These are phyloP conservation scores for Scophthalmus maximus DNA, from an alignment of 2,113 vertebrate species.

Conservation along the genomic window DNA sequence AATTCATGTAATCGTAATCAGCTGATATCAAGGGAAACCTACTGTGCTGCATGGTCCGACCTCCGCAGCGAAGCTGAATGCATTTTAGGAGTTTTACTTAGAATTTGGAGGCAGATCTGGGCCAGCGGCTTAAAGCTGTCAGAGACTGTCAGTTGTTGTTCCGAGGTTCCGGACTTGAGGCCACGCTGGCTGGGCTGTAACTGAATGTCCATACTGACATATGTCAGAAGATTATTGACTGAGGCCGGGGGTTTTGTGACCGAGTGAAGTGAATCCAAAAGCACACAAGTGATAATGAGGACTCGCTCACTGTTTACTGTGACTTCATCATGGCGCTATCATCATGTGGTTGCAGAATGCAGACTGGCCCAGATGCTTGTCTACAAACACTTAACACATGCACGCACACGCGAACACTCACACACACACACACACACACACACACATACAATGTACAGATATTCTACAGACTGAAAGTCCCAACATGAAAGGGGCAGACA, in stretches of 20 bases:
- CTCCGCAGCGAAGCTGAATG: not conserved
- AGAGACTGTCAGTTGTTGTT: conserved; percentile 52
- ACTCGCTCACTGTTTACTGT: conserved; percentile 73
- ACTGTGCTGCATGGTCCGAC: not conserved
- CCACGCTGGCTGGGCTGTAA: conserved; percentile 27
- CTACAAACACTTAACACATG: conserved; percentile 54
- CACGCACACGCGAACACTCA: conserved; percentile 14
- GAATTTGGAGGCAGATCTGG: conserved; percentile 14
- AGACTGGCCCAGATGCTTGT: conserved; percentile 59
- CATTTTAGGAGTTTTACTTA: conserved; percentile 24
- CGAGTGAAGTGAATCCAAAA: conserved; percentile 62
- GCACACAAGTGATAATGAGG: conserved; percentile 74
- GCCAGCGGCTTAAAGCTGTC: conserved; percentile 35
- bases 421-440: conserved; percentile 46
- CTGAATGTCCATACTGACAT: conserved; percentile 40
- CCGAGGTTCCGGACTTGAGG: conserved; percentile 18
- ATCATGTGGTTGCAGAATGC: conserved; percentile 70
- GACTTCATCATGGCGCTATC: conserved; percentile 77
- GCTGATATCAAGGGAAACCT: not conserved
- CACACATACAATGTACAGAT: conserved; percentile 35
- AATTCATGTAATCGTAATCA: too few relatives aligned
- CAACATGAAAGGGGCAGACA: conserved; percentile 57
- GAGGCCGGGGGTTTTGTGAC: conserved; percentile 51
- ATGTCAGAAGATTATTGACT: conserved; percentile 59
- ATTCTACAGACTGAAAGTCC: conserved; percentile 35